Conservation (phyloP, 1,140 invertebrate genomes). For the Drosophila azteca region DNA sequence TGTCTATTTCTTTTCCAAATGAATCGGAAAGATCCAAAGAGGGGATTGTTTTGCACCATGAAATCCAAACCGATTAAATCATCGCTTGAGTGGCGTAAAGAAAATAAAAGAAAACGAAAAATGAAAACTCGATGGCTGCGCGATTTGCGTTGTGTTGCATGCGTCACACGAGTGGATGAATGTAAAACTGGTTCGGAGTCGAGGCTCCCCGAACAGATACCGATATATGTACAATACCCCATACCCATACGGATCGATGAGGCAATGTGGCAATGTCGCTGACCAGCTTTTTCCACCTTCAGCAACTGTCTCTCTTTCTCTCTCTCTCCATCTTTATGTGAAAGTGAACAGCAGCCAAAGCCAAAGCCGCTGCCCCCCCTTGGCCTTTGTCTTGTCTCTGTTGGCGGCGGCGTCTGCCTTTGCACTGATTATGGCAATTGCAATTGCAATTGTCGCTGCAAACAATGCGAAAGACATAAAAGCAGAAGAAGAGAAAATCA, state of each 20-base stretch:
- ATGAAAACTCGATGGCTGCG: slow-evolving; percentile 34
- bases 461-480: slow-evolving; percentile 69
- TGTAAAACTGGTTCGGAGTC: slow-evolving; percentile 65
- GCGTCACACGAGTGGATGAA: slow-evolving; percentile 57
- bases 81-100: slow-evolving; percentile 34
- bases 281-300: slow-evolving; percentile 67
- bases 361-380: slow-evolving; percentile 21
- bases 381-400: slow-evolving; percentile 59
- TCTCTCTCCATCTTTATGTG: slow-evolving; percentile 18
- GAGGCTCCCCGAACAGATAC: not conserved
- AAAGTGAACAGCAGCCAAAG: slow-evolving; percentile 40
- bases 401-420: slow-evolving; percentile 49
- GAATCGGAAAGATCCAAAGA: slow-evolving; percentile 31
- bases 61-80: slow-evolving; percentile 54
- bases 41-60: slow-evolving; percentile 24
- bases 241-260: slow-evolving; percentile 43
- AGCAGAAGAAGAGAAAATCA: slow-evolving; percentile 4
- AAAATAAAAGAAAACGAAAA: slow-evolving; percentile 24
- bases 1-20: slow-evolving; percentile 23
- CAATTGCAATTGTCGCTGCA: slow-evolving; percentile 62
- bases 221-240: no score
- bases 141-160: slow-evolving; percentile 28
- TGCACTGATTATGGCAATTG: slow-evolving; percentile 81
- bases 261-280: slow-evolving; percentile 68
- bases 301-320: not conserved